Base-by-base conservation (phyloP, 1,140 invertebrate genomes). In the Plodia interpunctella region DNA sequence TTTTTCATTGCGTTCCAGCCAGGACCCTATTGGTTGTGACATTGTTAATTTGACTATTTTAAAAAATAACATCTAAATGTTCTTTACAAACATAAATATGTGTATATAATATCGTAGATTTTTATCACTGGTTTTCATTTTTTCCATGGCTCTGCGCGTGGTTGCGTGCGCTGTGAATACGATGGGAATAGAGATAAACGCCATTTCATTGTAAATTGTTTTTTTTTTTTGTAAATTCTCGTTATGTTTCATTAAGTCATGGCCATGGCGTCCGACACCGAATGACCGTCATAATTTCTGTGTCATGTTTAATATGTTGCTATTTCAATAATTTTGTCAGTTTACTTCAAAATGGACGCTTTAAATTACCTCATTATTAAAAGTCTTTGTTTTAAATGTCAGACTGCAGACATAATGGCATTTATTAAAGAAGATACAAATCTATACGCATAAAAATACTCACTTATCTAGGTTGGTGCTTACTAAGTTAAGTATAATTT, bases 131-230 rank as follows among this genome's bases (percentile, higher is more conserved):
- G 60, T 58, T 72, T 70, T 63, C 56, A 61, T 72, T 71, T 68
- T 71, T 72, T 65, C 59, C 62, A 65, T 67, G 54, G 53, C 53
- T 51, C 60, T 60, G 63, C 60, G 65, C n/a, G n/a, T 59, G 59
- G 63, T 74, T 71, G 72, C 72, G 69, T 74, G 72, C 38, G 56
- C 54, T 35, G 20, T 38, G 10, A 51, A 44, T 32, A 35, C 44
- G 70, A 70, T 73, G 68, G 62, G 49, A 58, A 65, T 55, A 68
- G 50, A 66, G 68, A 76, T 76, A 70, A 72, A 68, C 38, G 68
- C 57, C 59, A 53, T 63, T 68, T 61, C 62, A 66, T 70, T 59
- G 55, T 62, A 72, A 66, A 62, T 63, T 68, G 49, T 30, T 56
- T 20, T 68, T 63, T 69, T 74, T 66, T 66, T 50, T n/a, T n/a